Evolutionary conservation across 2,113 vertebrate genomes (phyloP).

Genomic region (Pygoscelis antarcticus): DNA sequence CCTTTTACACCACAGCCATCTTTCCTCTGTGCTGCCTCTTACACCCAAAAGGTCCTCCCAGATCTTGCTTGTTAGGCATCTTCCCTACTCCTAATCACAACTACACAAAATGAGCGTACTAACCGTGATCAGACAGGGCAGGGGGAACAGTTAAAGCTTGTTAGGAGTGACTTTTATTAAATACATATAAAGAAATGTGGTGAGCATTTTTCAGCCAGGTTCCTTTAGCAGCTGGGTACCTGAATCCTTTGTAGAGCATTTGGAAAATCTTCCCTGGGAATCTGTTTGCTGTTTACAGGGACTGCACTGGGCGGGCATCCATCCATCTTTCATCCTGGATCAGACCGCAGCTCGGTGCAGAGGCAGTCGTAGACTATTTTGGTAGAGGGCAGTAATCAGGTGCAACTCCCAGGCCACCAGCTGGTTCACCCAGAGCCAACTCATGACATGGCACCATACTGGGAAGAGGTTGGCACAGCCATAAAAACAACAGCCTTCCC

Average conservation of each 20-base stretch:
- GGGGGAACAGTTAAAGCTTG: neutral
- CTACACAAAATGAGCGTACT: neutral
- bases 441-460: neutral
- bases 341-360: neutral
- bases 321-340: neutral
- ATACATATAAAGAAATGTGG: neutral
- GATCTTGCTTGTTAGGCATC: neutral
- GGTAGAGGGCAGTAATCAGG: neutral
- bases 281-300: neutral
- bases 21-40: neutral
- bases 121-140: neutral
- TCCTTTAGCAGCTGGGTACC: neutral
- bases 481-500: neutral
- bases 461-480: neutral
- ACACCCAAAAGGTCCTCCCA: neutral
- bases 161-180: neutral
- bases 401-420: neutral
- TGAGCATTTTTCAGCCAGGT: neutral
- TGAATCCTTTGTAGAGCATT: neutral
- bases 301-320: neutral
- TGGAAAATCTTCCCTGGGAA: neutral
- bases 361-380: neutral
- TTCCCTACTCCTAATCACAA: neutral
- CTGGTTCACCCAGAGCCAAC: neutral
- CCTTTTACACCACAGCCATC: neutral